Evolutionary conservation across 2,797 vertebrate species (phyloP), one percentile per base, ranked within the genome.

Genomic region (Orestias chungarensis): DNA sequence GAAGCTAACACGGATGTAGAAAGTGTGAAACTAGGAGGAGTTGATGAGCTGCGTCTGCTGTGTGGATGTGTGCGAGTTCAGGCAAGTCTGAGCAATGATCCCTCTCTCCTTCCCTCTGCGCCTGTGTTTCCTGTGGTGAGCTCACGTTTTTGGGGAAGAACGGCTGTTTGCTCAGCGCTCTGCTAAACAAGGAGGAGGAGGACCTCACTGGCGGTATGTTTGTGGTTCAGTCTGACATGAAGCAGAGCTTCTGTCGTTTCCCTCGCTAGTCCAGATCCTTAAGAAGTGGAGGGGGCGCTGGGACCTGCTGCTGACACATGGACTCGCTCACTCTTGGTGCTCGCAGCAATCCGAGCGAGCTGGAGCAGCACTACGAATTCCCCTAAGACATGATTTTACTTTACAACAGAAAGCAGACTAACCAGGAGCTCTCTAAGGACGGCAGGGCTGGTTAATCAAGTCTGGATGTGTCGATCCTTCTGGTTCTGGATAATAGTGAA

Each of bases 91-190:
- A 3, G 68, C 55, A 46, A 74, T 77, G 78, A 50, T 82, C 73
- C 61, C 73, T 80, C 73, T 75, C 67, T 66, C 74, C 54, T 67
- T 43, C 72, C 57, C 38, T 4, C 38, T 38, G 38, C 38, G 38
- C 38, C 38, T 38, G 74, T 38, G 74, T 81, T 87, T 92, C 86
- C 86, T 81, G 82, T 79, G 52, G n/a, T n/a, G n/a, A n/a, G n/a
- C n/a, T n/a, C n/a, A 43, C 76, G 66, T 82, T 61, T 43, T 78
- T 78, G 72, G 70, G 78, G 67, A 80, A 35, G 65, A 80, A 31
- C 73, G 71, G 33, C 59, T 89, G 84, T 90, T 90, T 86, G 81
- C 73, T 80, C 81, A 69, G 64, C 59, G 52, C 62, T 70, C 65
- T 76, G 65, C 76, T 61, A 78, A 83, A 86, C 64, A 76, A 79